phyloP scores from a whole-genome alignment of 2,113 vertebrate species.

The Tetrao urogallus region DNA sequence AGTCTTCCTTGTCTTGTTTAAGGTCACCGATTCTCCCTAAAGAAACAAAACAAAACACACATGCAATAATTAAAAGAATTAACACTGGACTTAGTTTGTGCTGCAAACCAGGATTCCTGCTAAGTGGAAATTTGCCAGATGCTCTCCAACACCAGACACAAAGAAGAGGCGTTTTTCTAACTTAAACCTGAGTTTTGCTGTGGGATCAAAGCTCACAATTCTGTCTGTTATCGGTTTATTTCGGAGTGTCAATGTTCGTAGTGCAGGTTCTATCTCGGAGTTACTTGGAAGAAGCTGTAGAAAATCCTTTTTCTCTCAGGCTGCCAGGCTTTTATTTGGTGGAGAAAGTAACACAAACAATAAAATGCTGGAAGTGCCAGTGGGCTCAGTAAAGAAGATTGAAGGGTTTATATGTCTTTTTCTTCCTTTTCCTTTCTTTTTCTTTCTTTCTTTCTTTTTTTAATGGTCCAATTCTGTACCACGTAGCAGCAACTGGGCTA shows the following conservation, averaged over 20 bases:
- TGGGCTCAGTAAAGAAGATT: constrained; percentile 31
- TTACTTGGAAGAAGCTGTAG: not conserved
- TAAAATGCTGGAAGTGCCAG: constrained; percentile 8
- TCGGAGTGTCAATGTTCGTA: not conserved
- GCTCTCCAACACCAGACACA: constrained; percentile 55
- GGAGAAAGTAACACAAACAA: constrained; percentile 44
- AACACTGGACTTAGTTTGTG: not conserved
- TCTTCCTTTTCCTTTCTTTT: not conserved
- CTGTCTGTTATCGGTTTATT: not conserved
- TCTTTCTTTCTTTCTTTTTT: not conserved
- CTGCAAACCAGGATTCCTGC: not conserved
- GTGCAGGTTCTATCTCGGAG: not conserved
- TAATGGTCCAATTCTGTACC: constrained; percentile 62
- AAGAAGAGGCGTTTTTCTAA: constrained; percentile 11
- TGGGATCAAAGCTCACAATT: not conserved
- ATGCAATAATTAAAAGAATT: constrained; percentile 56
- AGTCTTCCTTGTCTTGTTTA: not conserved
- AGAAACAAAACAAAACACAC: not conserved
- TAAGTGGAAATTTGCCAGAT: constrained; percentile 60
- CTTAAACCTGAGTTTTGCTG: not conserved
- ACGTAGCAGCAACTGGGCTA: constrained; percentile 49
- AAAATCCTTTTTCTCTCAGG: not conserved
- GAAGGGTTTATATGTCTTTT: not conserved
- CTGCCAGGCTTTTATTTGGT: constrained; percentile 4
- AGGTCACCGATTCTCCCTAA: constrained; percentile 5